phyloP scores from a whole-genome alignment of 1,140 invertebrate genomes.

The Drosophila equinoxialis region DNA sequence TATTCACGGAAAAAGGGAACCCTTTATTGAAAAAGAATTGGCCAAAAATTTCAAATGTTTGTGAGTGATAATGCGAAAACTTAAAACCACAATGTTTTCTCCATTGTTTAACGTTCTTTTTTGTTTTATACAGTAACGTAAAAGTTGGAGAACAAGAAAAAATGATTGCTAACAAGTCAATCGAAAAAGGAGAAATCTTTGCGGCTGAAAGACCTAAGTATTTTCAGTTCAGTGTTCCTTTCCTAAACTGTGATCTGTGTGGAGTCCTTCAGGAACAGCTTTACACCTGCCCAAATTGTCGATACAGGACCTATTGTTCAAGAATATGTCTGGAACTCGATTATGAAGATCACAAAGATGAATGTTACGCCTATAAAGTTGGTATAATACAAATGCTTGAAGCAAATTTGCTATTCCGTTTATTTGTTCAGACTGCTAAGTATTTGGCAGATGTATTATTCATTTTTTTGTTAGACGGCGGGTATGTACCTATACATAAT shows the following conservation, averaged over 20 bases:
- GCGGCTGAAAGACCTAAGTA: conserved; percentile 12
- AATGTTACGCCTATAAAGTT: conserved; percentile 48
- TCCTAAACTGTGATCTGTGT: conserved; percentile 48
- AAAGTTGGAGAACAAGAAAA: not conserved
- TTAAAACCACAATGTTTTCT: not conserved
- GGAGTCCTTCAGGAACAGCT: conserved; percentile 39
- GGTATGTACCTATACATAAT: conserved; percentile 26
- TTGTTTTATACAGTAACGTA: conserved; percentile 1
- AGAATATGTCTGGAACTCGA: conserved; percentile 34
- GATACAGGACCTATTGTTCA: conserved; percentile 49
- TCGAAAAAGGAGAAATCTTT: conserved; percentile 35
- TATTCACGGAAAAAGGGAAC: not conserved
- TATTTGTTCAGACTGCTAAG: conserved; percentile 35
- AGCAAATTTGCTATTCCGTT: conserved; percentile 29
- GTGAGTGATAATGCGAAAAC: conserved; percentile 17
- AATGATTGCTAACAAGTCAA: conserved; percentile 11
- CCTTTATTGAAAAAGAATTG: conserved; percentile 15
- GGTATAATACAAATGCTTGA: conserved; percentile 56
- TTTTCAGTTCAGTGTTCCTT: conserved; percentile 48
- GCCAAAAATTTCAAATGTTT: conserved; percentile 24
- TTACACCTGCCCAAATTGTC: conserved; percentile 49
- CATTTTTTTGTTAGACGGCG: conserved; percentile 8
- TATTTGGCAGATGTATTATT: conserved; percentile 32
- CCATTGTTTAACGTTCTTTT: not conserved
- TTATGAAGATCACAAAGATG: conserved; percentile 22